Percentiles rank a stretch among this genome's conserved stretches.
phyloP scores from a whole-genome alignment of 1,140 invertebrate genomes.

The Meloidogyne chitwoodi region DNA sequence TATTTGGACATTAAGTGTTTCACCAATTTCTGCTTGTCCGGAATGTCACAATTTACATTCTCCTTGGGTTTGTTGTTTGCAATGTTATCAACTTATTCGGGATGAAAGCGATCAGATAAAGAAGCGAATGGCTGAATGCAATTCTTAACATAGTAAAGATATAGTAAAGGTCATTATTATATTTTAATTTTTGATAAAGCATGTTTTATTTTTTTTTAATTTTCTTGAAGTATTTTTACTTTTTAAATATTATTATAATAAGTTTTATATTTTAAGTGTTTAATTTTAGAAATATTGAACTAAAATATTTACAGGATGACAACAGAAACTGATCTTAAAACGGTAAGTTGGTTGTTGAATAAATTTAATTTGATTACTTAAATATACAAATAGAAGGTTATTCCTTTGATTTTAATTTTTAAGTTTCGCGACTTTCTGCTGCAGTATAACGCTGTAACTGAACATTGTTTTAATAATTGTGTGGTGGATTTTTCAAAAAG shows the following conservation, averaged over 20 bases:
- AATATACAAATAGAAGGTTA: background rate
- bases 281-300: background rate
- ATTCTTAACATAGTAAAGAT: background rate
- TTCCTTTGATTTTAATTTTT: background rate
- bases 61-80: background rate
- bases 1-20: background rate
- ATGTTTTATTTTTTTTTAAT: too few relatives aligned
- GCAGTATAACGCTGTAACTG: slow-evolving; percentile 56
- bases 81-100: background rate
- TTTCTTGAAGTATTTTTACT: background rate
- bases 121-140: background rate
- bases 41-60: background rate
- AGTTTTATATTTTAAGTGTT: background rate
- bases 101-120: background rate
- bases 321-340: slow-evolving; percentile 14
- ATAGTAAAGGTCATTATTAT: too few relatives aligned
- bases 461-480: slow-evolving; percentile 49
- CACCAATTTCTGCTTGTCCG: background rate
- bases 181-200: too few relatives aligned
- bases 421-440: slow-evolving; percentile 53
- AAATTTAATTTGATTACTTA: background rate
- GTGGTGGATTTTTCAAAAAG: slow-evolving; percentile 47
- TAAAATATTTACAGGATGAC: background rate
- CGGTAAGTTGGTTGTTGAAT: background rate
- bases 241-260: background rate